These are phyloP conservation scores for Scomber scombrus DNA, from an alignment of 2,113 vertebrate species.

Conservation along the genomic window DNA sequence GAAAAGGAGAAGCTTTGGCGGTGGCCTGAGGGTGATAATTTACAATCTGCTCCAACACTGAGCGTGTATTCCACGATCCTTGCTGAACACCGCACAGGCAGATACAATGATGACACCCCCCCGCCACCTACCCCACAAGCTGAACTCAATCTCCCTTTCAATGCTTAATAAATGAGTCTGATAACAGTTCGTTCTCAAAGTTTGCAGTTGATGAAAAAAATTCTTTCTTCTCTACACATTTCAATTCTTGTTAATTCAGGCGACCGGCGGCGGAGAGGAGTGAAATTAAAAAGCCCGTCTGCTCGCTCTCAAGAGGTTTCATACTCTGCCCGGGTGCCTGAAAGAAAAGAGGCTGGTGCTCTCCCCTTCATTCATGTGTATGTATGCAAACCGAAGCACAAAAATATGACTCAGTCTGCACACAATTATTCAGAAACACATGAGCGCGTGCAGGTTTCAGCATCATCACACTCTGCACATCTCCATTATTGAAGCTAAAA, in stretches of 20 bases:
- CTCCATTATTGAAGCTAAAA: constrained; percentile 60
- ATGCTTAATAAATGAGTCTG: constrained; percentile 29
- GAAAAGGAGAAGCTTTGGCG: constrained; percentile 48
- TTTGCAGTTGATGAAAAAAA: constrained; percentile 50
- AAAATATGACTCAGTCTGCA: neutral
- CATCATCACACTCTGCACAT: constrained; percentile 20
- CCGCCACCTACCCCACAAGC: neutral
- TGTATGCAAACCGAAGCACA: constrained; percentile 27
- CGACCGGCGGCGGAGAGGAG: constrained; percentile 16
- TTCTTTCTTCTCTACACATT: constrained; percentile 36
- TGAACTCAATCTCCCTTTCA: constrained; percentile 31
- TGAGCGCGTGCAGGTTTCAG: neutral
- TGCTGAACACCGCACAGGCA: neutral
- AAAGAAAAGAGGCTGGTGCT: constrained; percentile 18
- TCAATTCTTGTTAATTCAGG: constrained; percentile 44
- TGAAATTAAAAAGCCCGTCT: constrained; percentile 56
- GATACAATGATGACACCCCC: constrained; percentile 28
- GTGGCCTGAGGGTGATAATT: constrained; percentile 60
- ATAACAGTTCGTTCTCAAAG: constrained; percentile 37
- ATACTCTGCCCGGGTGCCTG: constrained; percentile 26
- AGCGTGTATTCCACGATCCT: constrained; percentile 22
- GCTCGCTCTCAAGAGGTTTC: constrained; percentile 41
- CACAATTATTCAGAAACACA: neutral
- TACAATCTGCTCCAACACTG: constrained; percentile 50
- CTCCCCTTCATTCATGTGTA: constrained; percentile 15